These are phyloP conservation scores for Muscicapa adusta DNA, from an alignment of 2,113 vertebrate genomes.

Conservation along the genomic window DNA sequence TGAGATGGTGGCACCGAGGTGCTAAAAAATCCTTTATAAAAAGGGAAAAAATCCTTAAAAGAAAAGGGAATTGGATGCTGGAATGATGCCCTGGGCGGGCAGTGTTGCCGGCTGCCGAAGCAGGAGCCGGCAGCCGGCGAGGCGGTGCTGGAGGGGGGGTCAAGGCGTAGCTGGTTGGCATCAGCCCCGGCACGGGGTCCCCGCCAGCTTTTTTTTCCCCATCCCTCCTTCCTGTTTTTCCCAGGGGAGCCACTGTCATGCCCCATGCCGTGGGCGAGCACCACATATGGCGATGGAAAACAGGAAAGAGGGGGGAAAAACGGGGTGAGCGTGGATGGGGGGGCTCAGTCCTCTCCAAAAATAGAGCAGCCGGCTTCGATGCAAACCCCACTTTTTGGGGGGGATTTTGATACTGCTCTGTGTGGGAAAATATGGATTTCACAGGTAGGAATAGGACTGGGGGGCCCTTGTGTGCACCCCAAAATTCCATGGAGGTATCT, in stretches of 20 bases:
- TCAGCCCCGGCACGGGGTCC: background rate
- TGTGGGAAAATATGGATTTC: background rate
- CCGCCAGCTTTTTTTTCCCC: background rate
- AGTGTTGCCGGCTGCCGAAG: background rate
- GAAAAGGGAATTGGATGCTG: background rate
- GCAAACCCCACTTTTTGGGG: background rate
- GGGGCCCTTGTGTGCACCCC: rapidly evolving
- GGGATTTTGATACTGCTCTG: background rate
- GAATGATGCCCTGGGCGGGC: background rate
- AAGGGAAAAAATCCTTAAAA: background rate
- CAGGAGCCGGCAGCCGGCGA: background rate
- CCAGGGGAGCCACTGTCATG: background rate
- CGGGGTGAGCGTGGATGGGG: background rate
- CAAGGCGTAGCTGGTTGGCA: background rate
- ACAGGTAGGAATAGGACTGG: background rate
- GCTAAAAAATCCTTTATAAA: background rate
- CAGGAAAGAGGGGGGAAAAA: background rate
- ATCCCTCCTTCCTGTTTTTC: slow-evolving; percentile 46
- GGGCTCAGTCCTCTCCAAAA: background rate
- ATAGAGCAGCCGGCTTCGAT: rapidly evolving
- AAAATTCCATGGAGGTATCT: background rate
- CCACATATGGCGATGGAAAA: background rate
- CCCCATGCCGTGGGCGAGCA: background rate
- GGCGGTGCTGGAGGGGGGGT: background rate
- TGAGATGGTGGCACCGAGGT: background rate